Evolutionary conservation across 2,888 invertebrate genomes (phyloP).

Genomic region (Fabriciana adippe): DNA sequence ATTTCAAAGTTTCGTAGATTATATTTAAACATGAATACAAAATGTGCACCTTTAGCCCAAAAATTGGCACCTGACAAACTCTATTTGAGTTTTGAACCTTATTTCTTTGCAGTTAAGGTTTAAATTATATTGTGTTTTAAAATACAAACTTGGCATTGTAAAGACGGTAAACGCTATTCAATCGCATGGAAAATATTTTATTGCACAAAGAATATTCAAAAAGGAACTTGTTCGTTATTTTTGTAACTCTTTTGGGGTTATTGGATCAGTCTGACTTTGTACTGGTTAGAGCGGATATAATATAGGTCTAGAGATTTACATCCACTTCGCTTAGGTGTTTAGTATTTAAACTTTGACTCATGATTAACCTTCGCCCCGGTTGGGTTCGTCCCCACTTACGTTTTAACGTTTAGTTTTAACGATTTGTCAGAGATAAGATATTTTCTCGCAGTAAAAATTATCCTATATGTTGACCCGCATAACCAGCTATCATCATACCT

Average conservation of each 20-base stretch:
- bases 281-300: background rate
- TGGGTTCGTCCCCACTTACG: too few relatives aligned
- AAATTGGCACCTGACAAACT: constrained; percentile 9
- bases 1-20: constrained; percentile 19
- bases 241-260: constrained; percentile 7
- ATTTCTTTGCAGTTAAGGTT: background rate
- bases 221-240: constrained; percentile 18
- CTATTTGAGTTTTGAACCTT: background rate
- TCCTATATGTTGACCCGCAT: too few relatives aligned
- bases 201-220: constrained; percentile 22
- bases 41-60: constrained; percentile 19
- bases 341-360: too few relatives aligned
- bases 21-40: constrained; percentile 26
- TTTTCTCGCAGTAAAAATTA: too few relatives aligned
- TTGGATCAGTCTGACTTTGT: background rate
- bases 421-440: too few relatives aligned
- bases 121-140: background rate
- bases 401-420: too few relatives aligned
- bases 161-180: constrained; percentile 33
- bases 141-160: constrained; percentile 33
- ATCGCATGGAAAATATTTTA: constrained; percentile 36
- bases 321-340: too few relatives aligned
- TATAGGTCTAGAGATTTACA: too few relatives aligned
- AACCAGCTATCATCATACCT: too few relatives aligned
- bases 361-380: too few relatives aligned